Base-by-base conservation (phyloP, 2,113 vertebrate genomes). In the Talpa occidentalis region DNA sequence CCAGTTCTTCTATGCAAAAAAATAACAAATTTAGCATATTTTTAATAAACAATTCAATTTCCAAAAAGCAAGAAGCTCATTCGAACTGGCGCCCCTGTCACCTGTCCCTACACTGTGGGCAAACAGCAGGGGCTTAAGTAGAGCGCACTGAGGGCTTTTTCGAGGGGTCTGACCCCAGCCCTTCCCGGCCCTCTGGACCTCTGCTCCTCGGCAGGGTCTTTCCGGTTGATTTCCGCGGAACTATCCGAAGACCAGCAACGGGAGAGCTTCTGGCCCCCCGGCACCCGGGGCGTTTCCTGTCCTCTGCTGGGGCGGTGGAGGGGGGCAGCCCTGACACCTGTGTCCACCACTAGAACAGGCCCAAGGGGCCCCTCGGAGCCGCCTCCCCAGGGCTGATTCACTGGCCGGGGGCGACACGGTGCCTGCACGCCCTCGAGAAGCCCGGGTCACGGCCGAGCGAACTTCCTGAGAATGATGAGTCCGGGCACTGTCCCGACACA, bases 371-470 rank as follows among this genome's bases (percentile, higher is more conserved):
- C 35, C 88, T 73, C 90, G 73, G 95, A 82, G 70, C 82, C 80
- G 54, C 77, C 62, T 69, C 72, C 56, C 37, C 47, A 84, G 64
- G 83, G 90, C 70, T 80, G 72, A 95, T 40, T 97, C 88, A 74
- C 83, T 62, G 14, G 85, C 47, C 12, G 47, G 2, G 47, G 47
- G 47, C 47, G 10, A 11, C 47, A 49, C 47, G 2, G 47, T 49
- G 47, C 8, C 47, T 49, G 47, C 47, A 49, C 47, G 47, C 47
- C 47, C 12, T 49, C 10, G 7, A 8, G 47, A 49, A 49, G 47
- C 47, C 47, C 7, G 8, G 47, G 47, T 8, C 47, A 10, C 47
- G 12, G 47, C 44, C 44, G 44, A 44, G 44, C 47, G 47, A 11
- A 49, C 10, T 49, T 49, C 47, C 47, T 49, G 47, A 49, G 47